Percentiles rank a stretch among this genome's conserved stretches.
Evolutionary conservation across 2,113 vertebrate genomes (phyloP).

Genomic region (Herpailurus yagouaroundi): DNA sequence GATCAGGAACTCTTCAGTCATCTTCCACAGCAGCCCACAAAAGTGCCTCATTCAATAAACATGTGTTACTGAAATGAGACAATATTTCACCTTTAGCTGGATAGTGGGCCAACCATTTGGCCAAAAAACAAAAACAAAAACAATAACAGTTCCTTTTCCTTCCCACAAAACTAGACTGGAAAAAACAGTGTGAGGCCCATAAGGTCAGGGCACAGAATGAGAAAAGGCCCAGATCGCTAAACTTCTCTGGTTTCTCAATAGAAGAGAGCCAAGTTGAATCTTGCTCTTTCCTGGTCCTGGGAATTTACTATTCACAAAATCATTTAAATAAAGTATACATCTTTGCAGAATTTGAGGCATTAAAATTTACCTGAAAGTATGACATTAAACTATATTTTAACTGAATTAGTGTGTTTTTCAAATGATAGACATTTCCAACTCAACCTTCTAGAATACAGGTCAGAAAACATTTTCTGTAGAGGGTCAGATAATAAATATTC

Average conservation of each 20-base stretch:
- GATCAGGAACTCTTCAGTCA: not conserved
- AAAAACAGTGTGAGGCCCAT: not conserved
- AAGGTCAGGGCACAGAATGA: not conserved
- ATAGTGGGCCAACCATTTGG: not conserved
- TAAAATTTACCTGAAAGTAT: conserved; percentile 21
- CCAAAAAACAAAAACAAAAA: not conserved
- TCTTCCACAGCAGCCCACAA: too few species aligned
- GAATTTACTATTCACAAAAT: not conserved
- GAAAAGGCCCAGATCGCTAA: not conserved
- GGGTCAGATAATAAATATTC: not conserved
- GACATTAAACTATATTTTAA: conserved; percentile 29
- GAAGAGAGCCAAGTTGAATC: not conserved
- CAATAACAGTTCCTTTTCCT: not conserved
- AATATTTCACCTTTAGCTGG: not conserved
- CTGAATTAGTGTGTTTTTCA: not conserved
- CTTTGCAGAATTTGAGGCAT: not conserved
- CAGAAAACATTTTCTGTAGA: conserved; percentile 1
- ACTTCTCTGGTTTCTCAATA: not conserved
- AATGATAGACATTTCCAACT: not conserved
- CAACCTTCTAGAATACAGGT: not conserved
- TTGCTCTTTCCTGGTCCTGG: not conserved
- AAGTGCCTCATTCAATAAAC: not conserved
- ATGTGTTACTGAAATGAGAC: not conserved
- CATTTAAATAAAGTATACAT: not conserved
- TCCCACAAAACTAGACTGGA: not conserved